phyloP scores from a whole-genome alignment of 2,888 invertebrate genomes.

The Thysanoteuthis rhombus region DNA sequence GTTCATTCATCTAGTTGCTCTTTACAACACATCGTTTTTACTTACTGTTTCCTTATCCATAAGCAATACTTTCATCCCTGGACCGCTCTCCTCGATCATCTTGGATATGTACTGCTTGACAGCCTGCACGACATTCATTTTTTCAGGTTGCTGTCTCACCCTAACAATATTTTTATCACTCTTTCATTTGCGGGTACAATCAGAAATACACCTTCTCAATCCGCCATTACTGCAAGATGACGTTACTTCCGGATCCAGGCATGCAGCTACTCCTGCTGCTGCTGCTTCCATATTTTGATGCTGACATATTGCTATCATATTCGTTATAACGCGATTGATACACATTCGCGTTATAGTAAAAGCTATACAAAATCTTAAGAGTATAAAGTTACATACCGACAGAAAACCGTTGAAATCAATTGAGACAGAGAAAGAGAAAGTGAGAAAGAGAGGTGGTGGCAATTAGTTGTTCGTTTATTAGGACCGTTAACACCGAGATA shows the following conservation, averaged over 20 bases:
- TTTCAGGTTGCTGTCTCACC: conserved; percentile 37
- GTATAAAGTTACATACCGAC: too few species aligned
- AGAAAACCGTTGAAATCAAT: too few species aligned
- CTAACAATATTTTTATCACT: neutral
- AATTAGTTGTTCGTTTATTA: too few species aligned
- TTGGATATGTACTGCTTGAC: conserved; percentile 93
- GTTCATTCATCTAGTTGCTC: neutral
- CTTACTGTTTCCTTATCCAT: conserved; percentile 97
- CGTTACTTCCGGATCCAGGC: conserved; percentile 28
- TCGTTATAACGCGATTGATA: neutral
- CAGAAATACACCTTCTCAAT: conserved; percentile 15
- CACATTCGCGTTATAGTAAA: neutral
- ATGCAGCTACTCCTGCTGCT: neutral
- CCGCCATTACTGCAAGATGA: conserved; percentile 16
- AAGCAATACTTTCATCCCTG: conserved; percentile 97
- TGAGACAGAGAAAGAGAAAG: too few species aligned
- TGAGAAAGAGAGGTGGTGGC: too few species aligned
- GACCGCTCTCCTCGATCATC: conserved; percentile 97
- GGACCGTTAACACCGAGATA: too few species aligned
- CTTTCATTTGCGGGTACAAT: neutral
- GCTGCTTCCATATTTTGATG: neutral
- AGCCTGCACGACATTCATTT: conserved; percentile 89
- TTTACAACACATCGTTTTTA: neutral
- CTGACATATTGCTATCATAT: neutral
- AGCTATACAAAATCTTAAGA: too few species aligned